Evolutionary conservation across 1,140 invertebrate genomes (phyloP).

Genomic region (Solenopsis invicta): DNA sequence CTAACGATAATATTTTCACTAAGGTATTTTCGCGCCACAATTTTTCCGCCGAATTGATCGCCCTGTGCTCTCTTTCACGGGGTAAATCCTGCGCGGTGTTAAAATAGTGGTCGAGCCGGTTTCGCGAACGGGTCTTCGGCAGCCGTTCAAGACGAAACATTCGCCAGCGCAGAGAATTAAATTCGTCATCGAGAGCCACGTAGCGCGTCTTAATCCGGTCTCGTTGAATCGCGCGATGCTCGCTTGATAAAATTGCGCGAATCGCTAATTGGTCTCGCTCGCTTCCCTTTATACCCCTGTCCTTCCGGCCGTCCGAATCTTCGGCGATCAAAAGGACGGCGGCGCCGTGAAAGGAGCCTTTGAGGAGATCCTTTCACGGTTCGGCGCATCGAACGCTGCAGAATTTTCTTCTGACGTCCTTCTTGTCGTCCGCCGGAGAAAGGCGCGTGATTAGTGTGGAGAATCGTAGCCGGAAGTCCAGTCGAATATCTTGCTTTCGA

Average conservation of each 20-base stretch:
- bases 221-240: slow-evolving; percentile 33
- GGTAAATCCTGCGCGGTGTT: slow-evolving; percentile 8
- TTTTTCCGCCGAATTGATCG: slow-evolving; percentile 10
- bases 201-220: slow-evolving; percentile 3
- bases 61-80: neutral
- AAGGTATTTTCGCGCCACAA: neutral
- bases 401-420: slow-evolving; percentile 57
- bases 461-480: slow-evolving; percentile 36
- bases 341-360: slow-evolving; percentile 42
- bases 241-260: slow-evolving; percentile 66
- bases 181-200: slow-evolving; percentile 4
- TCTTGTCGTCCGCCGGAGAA: slow-evolving; percentile 38
- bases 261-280: slow-evolving; percentile 68
- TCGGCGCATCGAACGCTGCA: slow-evolving; percentile 58
- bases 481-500: slow-evolving; percentile 32
- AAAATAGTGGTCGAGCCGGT: slow-evolving; percentile 40
- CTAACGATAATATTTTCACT: neutral
- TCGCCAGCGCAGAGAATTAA: slow-evolving; percentile 7
- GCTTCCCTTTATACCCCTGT: slow-evolving; percentile 40
- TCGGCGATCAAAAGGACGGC: slow-evolving; percentile 41
- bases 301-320: slow-evolving; percentile 50
- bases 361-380: slow-evolving; percentile 59
- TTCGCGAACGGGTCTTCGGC: neutral
- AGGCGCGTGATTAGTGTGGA: slow-evolving; percentile 50
- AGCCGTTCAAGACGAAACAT: slow-evolving; percentile 20